A percentile compares a stretch with the other conserved stretches of the same genome.
phyloP scores from a whole-genome alignment of 2,888 invertebrate species.

The Phortica okadai region DNA sequence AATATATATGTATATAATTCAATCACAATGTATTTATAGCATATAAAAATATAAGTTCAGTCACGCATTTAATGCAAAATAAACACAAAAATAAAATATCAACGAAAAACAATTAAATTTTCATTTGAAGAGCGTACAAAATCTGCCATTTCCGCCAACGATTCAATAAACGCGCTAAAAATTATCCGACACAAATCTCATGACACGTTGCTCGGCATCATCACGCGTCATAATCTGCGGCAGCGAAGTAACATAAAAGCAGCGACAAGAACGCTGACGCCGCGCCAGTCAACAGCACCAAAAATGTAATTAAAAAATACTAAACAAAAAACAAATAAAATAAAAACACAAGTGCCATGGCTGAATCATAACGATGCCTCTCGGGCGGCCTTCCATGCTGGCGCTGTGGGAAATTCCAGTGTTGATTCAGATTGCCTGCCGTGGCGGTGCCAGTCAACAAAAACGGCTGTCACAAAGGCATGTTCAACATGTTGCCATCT shows the following conservation, averaged over 20 bases:
- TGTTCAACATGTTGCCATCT: no score
- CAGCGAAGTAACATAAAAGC: background rate
- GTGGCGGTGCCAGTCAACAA: background rate
- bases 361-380: slow-evolving; percentile 13
- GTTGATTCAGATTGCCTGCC: slow-evolving; percentile 9
- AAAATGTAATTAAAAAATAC: slow-evolving; percentile 30
- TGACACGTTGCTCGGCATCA: background rate
- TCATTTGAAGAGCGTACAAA: slow-evolving; percentile 1
- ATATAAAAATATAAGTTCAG: background rate
- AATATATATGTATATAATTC: no score
- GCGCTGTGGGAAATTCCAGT: background rate
- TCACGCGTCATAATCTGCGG: slow-evolving; percentile 7
- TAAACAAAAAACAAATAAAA: background rate
- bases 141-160: background rate
- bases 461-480: no score
- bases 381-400: slow-evolving; percentile 1
- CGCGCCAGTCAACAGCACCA: background rate
- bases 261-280: background rate
- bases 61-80: background rate
- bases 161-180: slow-evolving; percentile 18
- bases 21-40: background rate
- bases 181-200: slow-evolving; percentile 7
- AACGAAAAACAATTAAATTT: slow-evolving; percentile 17
- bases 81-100: background rate
- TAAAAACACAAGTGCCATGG: background rate